Evolutionary conservation across 2,797 vertebrate genomes (phyloP).

Genomic region (Melopsittacus undulatus): DNA sequence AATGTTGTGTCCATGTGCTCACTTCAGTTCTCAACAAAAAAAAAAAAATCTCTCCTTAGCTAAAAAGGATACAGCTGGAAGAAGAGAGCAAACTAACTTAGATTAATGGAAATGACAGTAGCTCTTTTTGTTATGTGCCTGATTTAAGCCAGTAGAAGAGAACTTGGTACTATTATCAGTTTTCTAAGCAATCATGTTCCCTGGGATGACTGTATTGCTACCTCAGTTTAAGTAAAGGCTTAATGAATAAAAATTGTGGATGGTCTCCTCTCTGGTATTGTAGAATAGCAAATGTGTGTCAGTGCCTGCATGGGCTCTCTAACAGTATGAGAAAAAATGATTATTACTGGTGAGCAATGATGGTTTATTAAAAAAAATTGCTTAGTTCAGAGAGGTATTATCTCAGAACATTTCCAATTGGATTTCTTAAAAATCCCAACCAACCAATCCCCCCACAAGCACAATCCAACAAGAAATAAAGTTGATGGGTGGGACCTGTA

Average conservation of each 20-base stretch:
- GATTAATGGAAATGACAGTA: not conserved
- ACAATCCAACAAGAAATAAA: not conserved
- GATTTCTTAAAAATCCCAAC: not conserved
- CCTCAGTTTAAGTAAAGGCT: not conserved
- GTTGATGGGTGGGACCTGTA: not conserved
- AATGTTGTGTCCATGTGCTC: conserved; percentile 17
- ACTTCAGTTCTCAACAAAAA: not conserved
- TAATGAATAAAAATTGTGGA: not conserved
- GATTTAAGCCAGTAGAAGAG: not conserved
- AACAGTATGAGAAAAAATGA: not conserved
- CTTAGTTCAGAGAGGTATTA: not conserved
- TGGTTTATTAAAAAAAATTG: not conserved
- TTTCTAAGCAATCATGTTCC: not conserved
- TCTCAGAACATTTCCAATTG: not conserved
- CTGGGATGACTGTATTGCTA: not conserved
- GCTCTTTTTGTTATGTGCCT: not conserved
- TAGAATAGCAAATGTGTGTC: not conserved
- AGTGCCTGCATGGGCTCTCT: not conserved
- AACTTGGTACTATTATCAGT: not conserved
- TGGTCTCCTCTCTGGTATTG: not conserved
- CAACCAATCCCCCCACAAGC: not conserved
- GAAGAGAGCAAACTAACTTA: not conserved
- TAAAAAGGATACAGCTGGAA: not conserved
- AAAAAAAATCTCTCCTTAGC: not conserved
- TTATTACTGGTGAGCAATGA: not conserved